phyloP scores from a whole-genome alignment of 1,140 invertebrate species.

The Andrena cerasifolii region DNA sequence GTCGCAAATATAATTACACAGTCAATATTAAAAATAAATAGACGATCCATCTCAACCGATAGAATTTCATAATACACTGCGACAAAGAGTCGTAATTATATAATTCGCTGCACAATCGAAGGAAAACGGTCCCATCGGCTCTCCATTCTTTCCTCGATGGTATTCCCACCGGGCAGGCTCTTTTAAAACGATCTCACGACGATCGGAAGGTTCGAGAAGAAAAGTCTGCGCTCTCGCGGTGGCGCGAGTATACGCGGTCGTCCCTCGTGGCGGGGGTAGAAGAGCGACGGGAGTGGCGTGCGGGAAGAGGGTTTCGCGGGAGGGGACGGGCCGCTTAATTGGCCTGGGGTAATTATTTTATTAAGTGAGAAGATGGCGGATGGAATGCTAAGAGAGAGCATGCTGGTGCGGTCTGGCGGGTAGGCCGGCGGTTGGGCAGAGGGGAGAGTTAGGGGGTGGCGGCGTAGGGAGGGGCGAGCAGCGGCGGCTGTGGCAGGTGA shows the following conservation, averaged over 20 bases:
- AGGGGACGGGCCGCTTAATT: slow-evolving; percentile 75
- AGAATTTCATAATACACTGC: too few relatives aligned
- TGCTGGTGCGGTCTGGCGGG: slow-evolving; percentile 66
- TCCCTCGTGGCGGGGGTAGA: not conserved
- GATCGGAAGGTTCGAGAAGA: not conserved
- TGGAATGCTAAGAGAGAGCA: slow-evolving; percentile 78
- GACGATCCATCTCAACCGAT: too few relatives aligned
- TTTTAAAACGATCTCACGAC: slow-evolving; percentile 33
- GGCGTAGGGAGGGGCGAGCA: slow-evolving; percentile 52
- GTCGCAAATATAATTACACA: too few relatives aligned
- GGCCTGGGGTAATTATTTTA: slow-evolving; percentile 81
- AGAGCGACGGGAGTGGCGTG: too few relatives aligned
- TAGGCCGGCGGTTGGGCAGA: slow-evolving; percentile 58
- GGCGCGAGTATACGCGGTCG: slow-evolving; percentile 1
- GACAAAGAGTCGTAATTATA: too few relatives aligned
- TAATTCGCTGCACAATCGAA: too few relatives aligned
- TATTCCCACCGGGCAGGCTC: not conserved
- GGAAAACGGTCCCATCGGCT: too few relatives aligned
- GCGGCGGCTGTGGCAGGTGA: slow-evolving; percentile 51
- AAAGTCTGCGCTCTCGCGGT: too few relatives aligned
- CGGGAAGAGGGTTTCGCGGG: not conserved
- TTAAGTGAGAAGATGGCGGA: slow-evolving; percentile 82
- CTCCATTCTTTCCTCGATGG: not conserved
- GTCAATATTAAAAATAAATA: too few relatives aligned
- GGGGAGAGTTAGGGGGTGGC: slow-evolving; percentile 39